A percentile compares a stretch with the other conserved stretches of the same genome.
phyloP scores from a whole-genome alignment of 2,888 invertebrate species.

The Orchestes rusci region DNA sequence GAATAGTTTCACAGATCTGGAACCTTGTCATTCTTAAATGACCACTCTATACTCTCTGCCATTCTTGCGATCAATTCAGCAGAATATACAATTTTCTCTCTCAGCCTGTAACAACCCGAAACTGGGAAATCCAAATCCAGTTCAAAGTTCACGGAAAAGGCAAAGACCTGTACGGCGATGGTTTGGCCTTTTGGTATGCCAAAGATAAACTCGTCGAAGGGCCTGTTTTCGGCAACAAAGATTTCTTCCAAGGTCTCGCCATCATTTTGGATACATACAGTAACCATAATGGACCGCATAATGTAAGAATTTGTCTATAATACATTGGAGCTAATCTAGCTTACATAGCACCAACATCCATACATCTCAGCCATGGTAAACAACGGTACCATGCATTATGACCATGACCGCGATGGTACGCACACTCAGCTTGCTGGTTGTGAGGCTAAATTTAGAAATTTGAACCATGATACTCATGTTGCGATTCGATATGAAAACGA shows the following conservation, averaged over 20 bases:
- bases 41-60: too few species aligned
- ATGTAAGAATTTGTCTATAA: constrained; percentile 75
- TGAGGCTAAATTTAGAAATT: constrained; percentile 90
- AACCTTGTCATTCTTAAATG: too few species aligned
- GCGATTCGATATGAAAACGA: constrained; percentile 89
- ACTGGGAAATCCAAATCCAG: constrained; percentile 96
- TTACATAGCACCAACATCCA: constrained; percentile 86
- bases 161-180: constrained; percentile 93
- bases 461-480: constrained; percentile 82
- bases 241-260: constrained; percentile 83
- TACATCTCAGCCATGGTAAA: constrained; percentile 98
- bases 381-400: constrained; percentile 91
- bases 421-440: constrained; percentile 97
- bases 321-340: background rate
- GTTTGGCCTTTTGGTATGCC: constrained; percentile 92
- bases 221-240: constrained; percentile 90
- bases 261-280: constrained; percentile 97
- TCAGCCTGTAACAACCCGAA: constrained; percentile 75
- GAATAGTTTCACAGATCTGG: too few species aligned
- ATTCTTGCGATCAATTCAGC: too few species aligned
- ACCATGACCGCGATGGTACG: constrained; percentile 97
- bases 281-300: constrained; percentile 98
- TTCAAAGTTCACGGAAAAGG: constrained; percentile 96
- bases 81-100: background rate
- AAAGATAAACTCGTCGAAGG: constrained; percentile 74